Evolutionary conservation across 53 echinoderm and acorn worm genomes (phyloP).

Genomic region (Echinarachnius parma): DNA sequence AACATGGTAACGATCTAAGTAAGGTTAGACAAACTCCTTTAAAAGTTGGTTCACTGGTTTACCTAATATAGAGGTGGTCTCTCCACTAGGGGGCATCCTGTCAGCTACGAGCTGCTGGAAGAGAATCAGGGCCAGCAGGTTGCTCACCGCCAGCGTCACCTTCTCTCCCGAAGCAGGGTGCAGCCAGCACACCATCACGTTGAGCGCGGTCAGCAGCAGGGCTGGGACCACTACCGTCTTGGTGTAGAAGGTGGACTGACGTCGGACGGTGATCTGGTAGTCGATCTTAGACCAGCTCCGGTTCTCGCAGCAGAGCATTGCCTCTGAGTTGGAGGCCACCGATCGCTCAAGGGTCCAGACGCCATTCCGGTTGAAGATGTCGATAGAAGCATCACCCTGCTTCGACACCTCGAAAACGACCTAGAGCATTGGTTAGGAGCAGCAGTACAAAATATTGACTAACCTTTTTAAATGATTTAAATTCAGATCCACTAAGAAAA

Average conservation of each 20-base stretch:
- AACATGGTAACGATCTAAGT: no score
- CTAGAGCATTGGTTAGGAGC: no score
- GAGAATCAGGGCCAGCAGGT: conserved; percentile 38
- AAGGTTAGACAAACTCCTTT: no score
- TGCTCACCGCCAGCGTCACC: conserved; percentile 43
- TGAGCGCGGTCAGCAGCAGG: conserved; percentile 18
- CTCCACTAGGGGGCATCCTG: conserved; percentile 43
- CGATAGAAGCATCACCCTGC: conserved; percentile 29
- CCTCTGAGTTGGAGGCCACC: conserved; percentile 13
- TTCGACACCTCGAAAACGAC: conserved; percentile 26
- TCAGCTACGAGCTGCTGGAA: conserved; percentile 43
- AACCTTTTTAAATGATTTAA: no score
- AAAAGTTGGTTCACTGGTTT: no score
- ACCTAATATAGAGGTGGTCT: conserved; percentile 36
- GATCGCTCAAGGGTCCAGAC: conserved; percentile 34
- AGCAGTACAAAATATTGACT: no score
- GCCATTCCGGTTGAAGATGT: conserved; percentile 31
- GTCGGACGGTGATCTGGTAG: conserved; percentile 23
- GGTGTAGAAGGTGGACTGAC: conserved; percentile 37
- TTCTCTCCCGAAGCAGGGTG: conserved; percentile 44
- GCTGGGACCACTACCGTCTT: conserved; percentile 33
- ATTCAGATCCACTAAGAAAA: no score
- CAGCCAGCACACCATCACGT: conserved; percentile 32
- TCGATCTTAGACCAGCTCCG: conserved; percentile 27
- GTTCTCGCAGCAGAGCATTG: conserved; percentile 20